Percentiles rank a stretch among this genome's conserved stretches.
Evolutionary conservation across 2,797 vertebrate species (phyloP).

Genomic region (Lateolabrax maculatus): DNA sequence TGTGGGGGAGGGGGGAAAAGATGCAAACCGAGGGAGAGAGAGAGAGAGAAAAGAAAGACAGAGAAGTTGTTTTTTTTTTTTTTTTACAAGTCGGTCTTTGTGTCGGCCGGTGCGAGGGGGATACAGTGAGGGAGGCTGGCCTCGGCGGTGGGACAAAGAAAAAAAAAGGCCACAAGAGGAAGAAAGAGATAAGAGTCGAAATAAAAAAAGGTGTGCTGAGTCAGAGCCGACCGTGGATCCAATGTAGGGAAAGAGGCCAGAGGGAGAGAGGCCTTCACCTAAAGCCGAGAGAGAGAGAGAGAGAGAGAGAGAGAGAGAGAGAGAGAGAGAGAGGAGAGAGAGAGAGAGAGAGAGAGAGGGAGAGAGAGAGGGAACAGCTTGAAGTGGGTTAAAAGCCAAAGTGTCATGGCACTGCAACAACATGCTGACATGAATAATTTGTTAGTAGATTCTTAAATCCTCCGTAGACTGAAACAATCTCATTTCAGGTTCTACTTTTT

Average conservation of each 20-base stretch:
- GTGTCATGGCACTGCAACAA: slow-evolving; percentile 41
- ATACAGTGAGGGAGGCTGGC: slow-evolving; percentile 25
- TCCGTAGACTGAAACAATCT: slow-evolving; percentile 7
- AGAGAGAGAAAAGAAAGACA: slow-evolving; percentile 34
- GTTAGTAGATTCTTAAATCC: slow-evolving; percentile 8
- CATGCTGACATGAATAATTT: slow-evolving; percentile 44
- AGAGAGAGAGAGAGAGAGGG: too few species aligned
- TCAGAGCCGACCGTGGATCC: slow-evolving; percentile 50
- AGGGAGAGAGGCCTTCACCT: slow-evolving; percentile 26
- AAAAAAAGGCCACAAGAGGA: slow-evolving; percentile 36
- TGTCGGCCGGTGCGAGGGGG: slow-evolving; percentile 21
- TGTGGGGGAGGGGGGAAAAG: slow-evolving; percentile 63
- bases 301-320: neutral
- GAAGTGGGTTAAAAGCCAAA: slow-evolving; percentile 47
- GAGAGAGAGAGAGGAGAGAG: slow-evolving; percentile 23
- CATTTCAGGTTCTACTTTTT: neutral
- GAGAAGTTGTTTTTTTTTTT: slow-evolving; percentile 68
- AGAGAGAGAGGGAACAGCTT: neutral
- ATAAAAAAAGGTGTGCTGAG: slow-evolving; percentile 66
- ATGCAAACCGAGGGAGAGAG: slow-evolving; percentile 43
- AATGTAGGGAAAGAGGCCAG: slow-evolving; percentile 11
- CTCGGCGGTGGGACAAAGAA: slow-evolving; percentile 57
- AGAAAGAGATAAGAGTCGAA: slow-evolving; percentile 22
- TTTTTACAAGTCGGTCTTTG: slow-evolving; percentile 57
- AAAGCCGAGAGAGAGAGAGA: neutral